Conservation (phyloP, 1,140 invertebrate genomes). For the Oreohelix idahoensis region DNA sequence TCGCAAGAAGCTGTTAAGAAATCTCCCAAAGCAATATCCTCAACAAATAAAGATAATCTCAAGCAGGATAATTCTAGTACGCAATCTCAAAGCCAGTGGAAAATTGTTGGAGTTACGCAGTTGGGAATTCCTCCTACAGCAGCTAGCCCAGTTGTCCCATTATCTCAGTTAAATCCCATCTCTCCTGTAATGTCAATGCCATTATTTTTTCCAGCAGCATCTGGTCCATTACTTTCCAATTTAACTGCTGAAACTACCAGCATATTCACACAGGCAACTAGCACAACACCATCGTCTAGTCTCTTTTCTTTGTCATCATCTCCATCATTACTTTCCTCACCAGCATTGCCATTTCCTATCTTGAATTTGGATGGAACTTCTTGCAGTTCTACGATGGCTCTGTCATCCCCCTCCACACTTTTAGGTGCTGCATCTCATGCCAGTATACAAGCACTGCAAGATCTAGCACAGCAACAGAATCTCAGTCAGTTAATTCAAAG, state of each 20-base stretch:
- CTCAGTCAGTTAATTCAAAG: not conserved
- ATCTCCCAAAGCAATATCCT: not conserved
- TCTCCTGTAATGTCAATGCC: not conserved
- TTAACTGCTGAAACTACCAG: not conserved
- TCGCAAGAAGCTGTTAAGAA: not conserved
- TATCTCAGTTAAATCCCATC: not conserved
- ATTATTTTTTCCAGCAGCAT: not conserved
- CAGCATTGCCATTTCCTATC: not conserved
- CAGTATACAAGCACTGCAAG: not conserved
- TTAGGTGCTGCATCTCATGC: not conserved
- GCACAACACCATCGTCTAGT: not conserved
- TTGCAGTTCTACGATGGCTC: not conserved
- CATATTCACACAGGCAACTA: not conserved
- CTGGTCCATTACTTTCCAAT: not conserved
- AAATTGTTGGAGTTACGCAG: slow-evolving; percentile 25
- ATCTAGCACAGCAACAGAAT: slow-evolving; percentile 12
- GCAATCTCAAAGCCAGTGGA: slow-evolving; percentile 11
- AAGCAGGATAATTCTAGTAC: not conserved
- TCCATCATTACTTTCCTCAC: not conserved
- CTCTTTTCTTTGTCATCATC: not conserved
- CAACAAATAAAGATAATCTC: not conserved
- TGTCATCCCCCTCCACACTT: not conserved
- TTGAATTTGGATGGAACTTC: not conserved
- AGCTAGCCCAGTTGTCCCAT: not conserved
- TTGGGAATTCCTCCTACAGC: not conserved